Evolutionary conservation across 2,888 invertebrate genomes (phyloP).

Genomic region (Perdita meconis): DNA sequence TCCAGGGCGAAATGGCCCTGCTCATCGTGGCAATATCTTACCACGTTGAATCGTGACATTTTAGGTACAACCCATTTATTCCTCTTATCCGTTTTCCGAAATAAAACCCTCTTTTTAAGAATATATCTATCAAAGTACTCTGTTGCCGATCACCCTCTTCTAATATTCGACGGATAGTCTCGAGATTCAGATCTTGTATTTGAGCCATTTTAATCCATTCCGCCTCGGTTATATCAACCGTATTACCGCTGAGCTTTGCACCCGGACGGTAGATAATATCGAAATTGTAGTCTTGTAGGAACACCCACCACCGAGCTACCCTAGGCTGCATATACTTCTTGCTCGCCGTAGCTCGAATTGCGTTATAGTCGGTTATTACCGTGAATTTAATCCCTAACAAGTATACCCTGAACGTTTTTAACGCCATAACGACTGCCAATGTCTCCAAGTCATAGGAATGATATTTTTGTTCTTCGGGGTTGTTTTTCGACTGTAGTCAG

Average conservation of each 20-base stretch:
- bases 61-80: no score
- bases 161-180: conserved; percentile 41
- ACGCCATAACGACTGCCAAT: no score
- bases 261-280: conserved; percentile 15
- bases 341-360: background rate
- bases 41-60: no score
- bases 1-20: background rate
- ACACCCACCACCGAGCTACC: conserved; percentile 73
- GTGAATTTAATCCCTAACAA: conserved; percentile 2
- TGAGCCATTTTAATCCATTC: conserved; percentile 64
- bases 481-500: conserved; percentile 61
- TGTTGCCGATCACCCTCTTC: conserved; percentile 28
- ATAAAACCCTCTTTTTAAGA: no score
- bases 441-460: no score
- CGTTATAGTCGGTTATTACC: conserved; percentile 11
- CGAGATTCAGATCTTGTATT: conserved; percentile 49
- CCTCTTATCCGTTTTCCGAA: no score
- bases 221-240: conserved; percentile 43
- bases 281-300: conserved; percentile 60
- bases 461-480: conserved; percentile 24
- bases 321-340: background rate
- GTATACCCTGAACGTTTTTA: no score
- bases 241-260: conserved; percentile 13
- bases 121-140: no score
- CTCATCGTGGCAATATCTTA: no score